A percentile compares a stretch with the other conserved stretches of the same genome.
Conservation (phyloP, 2,888 invertebrate genomes). For the Epsilonema sp. region DNA sequence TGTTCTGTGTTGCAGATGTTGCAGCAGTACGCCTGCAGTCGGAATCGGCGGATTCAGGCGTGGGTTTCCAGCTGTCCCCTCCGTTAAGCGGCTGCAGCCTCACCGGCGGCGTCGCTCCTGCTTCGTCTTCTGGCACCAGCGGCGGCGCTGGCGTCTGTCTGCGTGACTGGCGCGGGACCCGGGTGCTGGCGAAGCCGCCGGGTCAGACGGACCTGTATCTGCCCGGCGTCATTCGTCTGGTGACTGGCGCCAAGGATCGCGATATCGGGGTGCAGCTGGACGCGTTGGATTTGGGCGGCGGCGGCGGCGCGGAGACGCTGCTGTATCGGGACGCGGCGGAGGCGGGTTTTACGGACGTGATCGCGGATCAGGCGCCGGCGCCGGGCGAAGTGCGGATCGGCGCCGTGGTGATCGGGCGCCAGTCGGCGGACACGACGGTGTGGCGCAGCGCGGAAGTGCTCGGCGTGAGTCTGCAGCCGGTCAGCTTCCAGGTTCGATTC, state of each 20-base stretch:
- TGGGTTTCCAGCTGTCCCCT: too few species aligned
- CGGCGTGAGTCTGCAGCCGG: conserved; percentile 8
- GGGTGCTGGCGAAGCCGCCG: conserved; percentile 16
- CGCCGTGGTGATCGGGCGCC: background rate
- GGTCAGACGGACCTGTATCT: conserved; percentile 11
- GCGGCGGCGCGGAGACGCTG: conserved; percentile 12
- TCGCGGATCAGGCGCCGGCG: conserved; percentile 18
- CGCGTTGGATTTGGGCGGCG: conserved; percentile 16
- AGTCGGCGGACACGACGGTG: background rate
- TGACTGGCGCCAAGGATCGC: conserved; percentile 10
- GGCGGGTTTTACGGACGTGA: conserved; percentile 11
- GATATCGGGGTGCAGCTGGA: conserved; percentile 15
- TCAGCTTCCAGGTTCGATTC: conserved; percentile 6
- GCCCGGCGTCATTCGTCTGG: conserved; percentile 13
- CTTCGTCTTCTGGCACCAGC: background rate
- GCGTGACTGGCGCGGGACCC: conserved; percentile 15
- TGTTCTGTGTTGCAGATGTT: too few species aligned
- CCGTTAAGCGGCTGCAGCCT: too few species aligned
- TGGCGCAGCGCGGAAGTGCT: conserved; percentile 6
- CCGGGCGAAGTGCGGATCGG: conserved; percentile 8
- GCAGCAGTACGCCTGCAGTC: too few species aligned
- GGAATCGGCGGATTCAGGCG: too few species aligned
- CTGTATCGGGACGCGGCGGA: conserved; percentile 14
- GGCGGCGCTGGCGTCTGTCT: conserved; percentile 9
- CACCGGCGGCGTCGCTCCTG: background rate